Conservation (phyloP, 1,140 invertebrate species). For the Penaeus indicus region DNA sequence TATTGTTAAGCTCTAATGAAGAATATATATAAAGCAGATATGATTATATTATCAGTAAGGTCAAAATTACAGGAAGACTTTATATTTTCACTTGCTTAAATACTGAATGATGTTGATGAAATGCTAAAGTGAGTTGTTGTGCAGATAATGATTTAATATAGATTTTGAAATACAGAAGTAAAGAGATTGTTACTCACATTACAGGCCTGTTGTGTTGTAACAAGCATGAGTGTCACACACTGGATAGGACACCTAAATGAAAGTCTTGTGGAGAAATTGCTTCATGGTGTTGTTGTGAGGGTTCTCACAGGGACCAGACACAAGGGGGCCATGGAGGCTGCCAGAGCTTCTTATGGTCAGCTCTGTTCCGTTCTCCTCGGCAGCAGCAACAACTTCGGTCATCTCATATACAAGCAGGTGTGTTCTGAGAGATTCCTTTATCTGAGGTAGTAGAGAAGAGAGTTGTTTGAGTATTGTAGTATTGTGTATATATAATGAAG, state of each 20-base stretch:
- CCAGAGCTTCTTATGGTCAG: constrained; percentile 72
- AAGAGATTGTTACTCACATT: background rate
- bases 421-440: background rate
- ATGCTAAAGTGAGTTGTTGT: too few species aligned
- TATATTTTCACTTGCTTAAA: too few species aligned
- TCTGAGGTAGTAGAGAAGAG: background rate
- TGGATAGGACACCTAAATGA: constrained; percentile 8
- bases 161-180: too few species aligned
- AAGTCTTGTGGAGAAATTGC: constrained; percentile 12
- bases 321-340: constrained; percentile 84
- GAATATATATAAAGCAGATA: too few species aligned
- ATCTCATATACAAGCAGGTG: constrained; percentile 36
- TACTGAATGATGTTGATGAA: too few species aligned
- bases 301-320: constrained; percentile 82
- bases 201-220: constrained; percentile 50
- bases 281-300: constrained; percentile 73
- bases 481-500: too few species aligned
- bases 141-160: too few species aligned
- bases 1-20: too few species aligned
- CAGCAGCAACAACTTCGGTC: background rate
- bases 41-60: too few species aligned
- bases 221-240: constrained; percentile 5
- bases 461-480: too few species aligned
- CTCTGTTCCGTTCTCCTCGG: constrained; percentile 1
- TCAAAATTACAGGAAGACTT: too few species aligned